A percentile compares a stretch with the other conserved stretches of the same genome.
Evolutionary conservation across 2,797 vertebrate genomes (phyloP).

Genomic region (Rachycentron canadum): DNA sequence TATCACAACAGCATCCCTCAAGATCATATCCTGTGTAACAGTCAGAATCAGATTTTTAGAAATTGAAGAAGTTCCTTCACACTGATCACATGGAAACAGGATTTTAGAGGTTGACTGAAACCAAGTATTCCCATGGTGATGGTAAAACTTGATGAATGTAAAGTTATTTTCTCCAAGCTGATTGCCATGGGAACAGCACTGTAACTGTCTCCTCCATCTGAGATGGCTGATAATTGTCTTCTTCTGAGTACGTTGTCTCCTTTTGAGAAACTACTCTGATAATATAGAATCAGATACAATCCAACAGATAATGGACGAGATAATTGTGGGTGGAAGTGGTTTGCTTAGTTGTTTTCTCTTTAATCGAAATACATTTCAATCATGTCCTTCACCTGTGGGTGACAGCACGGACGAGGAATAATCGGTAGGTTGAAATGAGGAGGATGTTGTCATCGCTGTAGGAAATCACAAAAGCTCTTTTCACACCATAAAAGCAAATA

Average conservation of each 20-base stretch:
- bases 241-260: conserved; percentile 37
- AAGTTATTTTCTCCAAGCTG: conserved; percentile 53
- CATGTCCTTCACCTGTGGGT: conserved; percentile 14
- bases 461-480: conserved; percentile 28
- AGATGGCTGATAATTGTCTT: conserved; percentile 44
- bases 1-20: not conserved
- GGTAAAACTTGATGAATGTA: conserved; percentile 58
- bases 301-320: not conserved
- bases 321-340: not conserved
- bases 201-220: conserved; percentile 43
- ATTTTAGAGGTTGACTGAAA: conserved; percentile 26
- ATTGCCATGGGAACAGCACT: conserved; percentile 67
- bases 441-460: conserved; percentile 13
- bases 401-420: conserved; percentile 20
- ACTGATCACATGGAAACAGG: conserved; percentile 18
- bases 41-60: not conserved
- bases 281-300: not conserved
- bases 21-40: not conserved
- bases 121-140: conserved; percentile 13
- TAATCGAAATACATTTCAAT: conserved; percentile 8
- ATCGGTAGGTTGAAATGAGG: conserved; percentile 30
- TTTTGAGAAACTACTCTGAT: not conserved
- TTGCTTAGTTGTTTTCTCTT: not conserved
- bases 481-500: conserved; percentile 5
- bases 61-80: conserved; percentile 6